A percentile compares a stretch with the other conserved stretches of the same genome.
Evolutionary conservation across 2,797 vertebrate genomes (phyloP).

Genomic region (Geotria australis): DNA sequence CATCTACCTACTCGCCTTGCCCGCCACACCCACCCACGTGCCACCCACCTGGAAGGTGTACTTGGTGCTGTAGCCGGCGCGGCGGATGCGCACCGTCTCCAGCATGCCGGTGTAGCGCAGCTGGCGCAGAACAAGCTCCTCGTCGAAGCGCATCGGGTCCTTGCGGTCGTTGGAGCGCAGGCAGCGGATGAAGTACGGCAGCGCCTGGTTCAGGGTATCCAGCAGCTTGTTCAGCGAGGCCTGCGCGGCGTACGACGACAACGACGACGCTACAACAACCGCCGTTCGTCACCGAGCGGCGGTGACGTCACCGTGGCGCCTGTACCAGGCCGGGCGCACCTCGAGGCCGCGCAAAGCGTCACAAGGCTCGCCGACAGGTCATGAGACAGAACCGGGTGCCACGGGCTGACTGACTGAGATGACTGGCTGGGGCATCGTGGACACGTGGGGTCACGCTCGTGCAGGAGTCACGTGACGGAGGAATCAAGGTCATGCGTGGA

Average conservation of each 20-base stretch:
- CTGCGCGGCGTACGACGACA: constrained; percentile 10
- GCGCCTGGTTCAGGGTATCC: constrained; percentile 85
- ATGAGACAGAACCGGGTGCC: too few relatives aligned
- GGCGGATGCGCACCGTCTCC: constrained; percentile 82
- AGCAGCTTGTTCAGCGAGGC: constrained; percentile 82
- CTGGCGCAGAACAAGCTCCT: constrained; percentile 67
- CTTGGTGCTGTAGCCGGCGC: constrained; percentile 83
- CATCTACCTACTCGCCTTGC: background rate
- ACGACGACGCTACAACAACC: too few relatives aligned
- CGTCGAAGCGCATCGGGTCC: constrained; percentile 43
- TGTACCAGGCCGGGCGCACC: too few relatives aligned
- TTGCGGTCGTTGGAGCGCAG: constrained; percentile 94
- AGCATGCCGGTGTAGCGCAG: constrained; percentile 91
- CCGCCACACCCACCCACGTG: background rate
- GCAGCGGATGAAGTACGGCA: constrained; percentile 96
- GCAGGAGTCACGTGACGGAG: too few relatives aligned
- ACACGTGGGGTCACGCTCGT: too few relatives aligned
- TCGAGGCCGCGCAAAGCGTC: too few relatives aligned
- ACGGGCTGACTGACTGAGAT: too few relatives aligned
- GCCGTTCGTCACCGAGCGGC: too few relatives aligned
- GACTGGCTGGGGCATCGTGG: too few relatives aligned
- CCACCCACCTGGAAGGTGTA: constrained; percentile 55
- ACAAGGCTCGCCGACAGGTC: too few relatives aligned
- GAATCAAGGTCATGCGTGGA: too few relatives aligned
- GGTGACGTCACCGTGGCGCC: too few relatives aligned